Evolutionary conservation across 1,140 invertebrate genomes (phyloP).

Genomic region (Scaptodrosophila lebanonensis): DNA sequence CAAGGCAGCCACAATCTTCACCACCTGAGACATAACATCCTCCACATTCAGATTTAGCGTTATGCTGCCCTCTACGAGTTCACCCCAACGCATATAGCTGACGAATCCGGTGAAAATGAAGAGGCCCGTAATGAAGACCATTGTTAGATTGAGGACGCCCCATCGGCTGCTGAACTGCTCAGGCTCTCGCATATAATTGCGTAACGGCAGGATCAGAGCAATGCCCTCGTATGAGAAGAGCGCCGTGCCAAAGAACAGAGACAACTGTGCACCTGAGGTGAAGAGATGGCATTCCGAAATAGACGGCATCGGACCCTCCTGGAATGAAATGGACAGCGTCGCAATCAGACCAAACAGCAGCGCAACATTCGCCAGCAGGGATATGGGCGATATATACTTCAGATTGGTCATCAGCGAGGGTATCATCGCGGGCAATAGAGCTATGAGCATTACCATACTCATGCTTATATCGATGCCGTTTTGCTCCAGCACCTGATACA

Average conservation of each 20-base stretch:
- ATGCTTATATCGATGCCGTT: slow-evolving; percentile 81
- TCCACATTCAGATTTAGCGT: slow-evolving; percentile 81
- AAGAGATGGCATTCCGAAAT: slow-evolving; percentile 78
- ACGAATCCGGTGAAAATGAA: slow-evolving; percentile 86
- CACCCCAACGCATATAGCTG: slow-evolving; percentile 85
- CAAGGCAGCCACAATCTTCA: slow-evolving; percentile 84
- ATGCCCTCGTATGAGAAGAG: slow-evolving; percentile 89
- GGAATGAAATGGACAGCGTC: slow-evolving; percentile 83
- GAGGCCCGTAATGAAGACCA: slow-evolving; percentile 83
- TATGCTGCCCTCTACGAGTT: slow-evolving; percentile 80
- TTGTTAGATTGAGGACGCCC: slow-evolving; percentile 91
- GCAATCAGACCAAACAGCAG: slow-evolving; percentile 82
- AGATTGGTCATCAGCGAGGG: slow-evolving; percentile 87
- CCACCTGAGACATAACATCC: slow-evolving; percentile 78
- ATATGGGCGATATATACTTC: slow-evolving; percentile 85
- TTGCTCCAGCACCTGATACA: slow-evolving; percentile 84
- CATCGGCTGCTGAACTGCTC: slow-evolving; percentile 84
- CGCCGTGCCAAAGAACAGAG: slow-evolving; percentile 86
- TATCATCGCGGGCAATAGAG: slow-evolving; percentile 84
- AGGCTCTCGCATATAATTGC: slow-evolving; percentile 91
- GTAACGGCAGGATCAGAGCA: slow-evolving; percentile 88
- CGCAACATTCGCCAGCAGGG: slow-evolving; percentile 83
- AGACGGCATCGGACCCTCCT: slow-evolving; percentile 82
- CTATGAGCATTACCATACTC: slow-evolving; percentile 83
- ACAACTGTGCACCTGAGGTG: slow-evolving; percentile 79